Conservation (phyloP, 2,797 vertebrate genomes). For the Anomalospiza imberbis region DNA sequence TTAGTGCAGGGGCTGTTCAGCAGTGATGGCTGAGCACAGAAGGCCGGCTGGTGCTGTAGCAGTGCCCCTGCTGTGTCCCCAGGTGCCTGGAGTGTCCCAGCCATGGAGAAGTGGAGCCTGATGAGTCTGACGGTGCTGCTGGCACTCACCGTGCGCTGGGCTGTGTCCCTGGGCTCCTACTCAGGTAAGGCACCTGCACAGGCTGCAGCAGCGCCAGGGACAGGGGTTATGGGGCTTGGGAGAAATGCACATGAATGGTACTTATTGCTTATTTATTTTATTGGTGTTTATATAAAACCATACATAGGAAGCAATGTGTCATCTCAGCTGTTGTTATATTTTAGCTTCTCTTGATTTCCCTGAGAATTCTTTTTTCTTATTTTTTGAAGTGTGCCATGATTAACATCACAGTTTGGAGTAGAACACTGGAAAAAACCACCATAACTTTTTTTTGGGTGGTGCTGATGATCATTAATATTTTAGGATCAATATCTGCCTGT, state of each 20-base stretch:
- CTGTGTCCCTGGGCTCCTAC: slow-evolving; percentile 91
- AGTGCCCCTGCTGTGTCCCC: not conserved
- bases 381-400: not conserved
- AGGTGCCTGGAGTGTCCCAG: not conserved
- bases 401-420: not conserved
- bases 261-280: rapidly evolving
- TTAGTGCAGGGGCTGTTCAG: rapidly evolving
- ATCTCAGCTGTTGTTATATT: not conserved
- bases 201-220: not conserved
- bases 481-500: not conserved
- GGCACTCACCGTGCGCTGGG: slow-evolving; percentile 86
- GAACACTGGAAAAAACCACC: not conserved
- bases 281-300: not conserved
- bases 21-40: not conserved
- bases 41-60: not conserved
- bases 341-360: not conserved
- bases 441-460: not conserved
- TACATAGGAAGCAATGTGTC: not conserved
- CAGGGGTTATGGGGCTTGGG: not conserved
- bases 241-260: not conserved
- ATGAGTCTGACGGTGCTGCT: slow-evolving; percentile 77
- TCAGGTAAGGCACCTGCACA: slow-evolving; percentile 79
- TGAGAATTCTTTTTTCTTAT: not conserved
- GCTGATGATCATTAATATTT: not conserved
- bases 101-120: slow-evolving; percentile 86